phyloP scores from a whole-genome alignment of 2,888 invertebrate species.

The Gasteruption jaculator region DNA sequence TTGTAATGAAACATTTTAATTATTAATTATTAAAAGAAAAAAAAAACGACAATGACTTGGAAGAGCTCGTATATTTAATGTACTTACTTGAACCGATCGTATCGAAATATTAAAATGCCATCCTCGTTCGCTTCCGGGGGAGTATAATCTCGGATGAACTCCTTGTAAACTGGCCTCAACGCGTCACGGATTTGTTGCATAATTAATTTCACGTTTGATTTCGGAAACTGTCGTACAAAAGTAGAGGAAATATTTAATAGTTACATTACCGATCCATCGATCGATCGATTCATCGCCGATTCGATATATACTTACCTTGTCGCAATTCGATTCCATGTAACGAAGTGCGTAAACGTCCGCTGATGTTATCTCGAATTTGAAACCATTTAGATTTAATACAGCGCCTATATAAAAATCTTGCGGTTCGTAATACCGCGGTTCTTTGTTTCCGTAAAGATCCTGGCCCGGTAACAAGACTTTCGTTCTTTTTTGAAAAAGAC shows the following conservation, averaged over 20 bases:
- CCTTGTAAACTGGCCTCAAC: slow-evolving; percentile 68
- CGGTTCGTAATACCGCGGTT: slow-evolving; percentile 72
- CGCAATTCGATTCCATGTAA: slow-evolving; percentile 78
- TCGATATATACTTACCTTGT: too few species aligned
- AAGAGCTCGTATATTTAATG: too few species aligned
- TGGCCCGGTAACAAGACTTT: slow-evolving; percentile 71
- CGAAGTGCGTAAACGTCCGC: slow-evolving; percentile 85
- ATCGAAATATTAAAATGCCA: slow-evolving; percentile 40
- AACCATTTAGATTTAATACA: slow-evolving; percentile 70
- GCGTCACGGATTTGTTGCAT: slow-evolving; percentile 70
- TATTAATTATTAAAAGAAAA: slow-evolving; percentile 24
- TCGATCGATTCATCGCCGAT: slow-evolving; percentile 9
- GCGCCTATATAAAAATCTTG: slow-evolving; percentile 84
- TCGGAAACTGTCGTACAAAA: slow-evolving; percentile 60
- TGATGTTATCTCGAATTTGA: slow-evolving; percentile 71
- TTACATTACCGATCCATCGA: slow-evolving; percentile 2
- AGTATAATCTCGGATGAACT: slow-evolving; percentile 70
- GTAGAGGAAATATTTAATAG: slow-evolving; percentile 8
- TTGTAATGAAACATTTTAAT: slow-evolving; percentile 35
- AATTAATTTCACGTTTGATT: slow-evolving; percentile 67
- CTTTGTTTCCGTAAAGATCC: slow-evolving; percentile 65
- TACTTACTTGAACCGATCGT: slow-evolving; percentile 48
- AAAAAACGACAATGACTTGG: slow-evolving; percentile 5
- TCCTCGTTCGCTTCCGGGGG: slow-evolving; percentile 40
- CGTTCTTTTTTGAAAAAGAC: slow-evolving; percentile 62